Evolutionary conservation across 2,797 vertebrate species (phyloP).

Genomic region (Tympanoctomys barrerae): DNA sequence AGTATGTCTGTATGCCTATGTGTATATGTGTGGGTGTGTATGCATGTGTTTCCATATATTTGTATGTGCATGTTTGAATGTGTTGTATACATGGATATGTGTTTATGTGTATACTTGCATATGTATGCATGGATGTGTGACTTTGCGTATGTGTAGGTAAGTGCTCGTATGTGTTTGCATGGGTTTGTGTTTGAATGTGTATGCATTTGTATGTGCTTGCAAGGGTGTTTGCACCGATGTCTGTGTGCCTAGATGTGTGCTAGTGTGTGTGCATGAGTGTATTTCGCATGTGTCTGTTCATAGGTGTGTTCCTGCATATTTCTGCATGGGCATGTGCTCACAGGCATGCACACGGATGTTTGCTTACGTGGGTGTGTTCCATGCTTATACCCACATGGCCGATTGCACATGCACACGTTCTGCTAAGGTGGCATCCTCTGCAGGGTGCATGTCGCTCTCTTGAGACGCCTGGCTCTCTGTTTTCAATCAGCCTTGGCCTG

Average conservation of each 20-base stretch:
- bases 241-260: background rate
- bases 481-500: slow-evolving; percentile 86
- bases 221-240: background rate
- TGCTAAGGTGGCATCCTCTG: slow-evolving; percentile 72
- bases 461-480: slow-evolving; percentile 85
- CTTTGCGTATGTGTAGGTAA: background rate
- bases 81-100: background rate
- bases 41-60: background rate
- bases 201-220: background rate
- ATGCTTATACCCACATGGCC: background rate
- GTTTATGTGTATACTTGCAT: background rate
- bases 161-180: background rate
- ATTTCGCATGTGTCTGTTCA: background rate
- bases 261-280: background rate
- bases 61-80: background rate
- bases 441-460: slow-evolving; percentile 79
- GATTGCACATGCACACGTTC: background rate
- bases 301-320: background rate
- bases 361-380: background rate
- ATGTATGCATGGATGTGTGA: background rate
- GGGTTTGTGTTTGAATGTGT: background rate
- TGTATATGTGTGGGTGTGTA: background rate
- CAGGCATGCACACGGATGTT: background rate
- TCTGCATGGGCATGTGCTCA: background rate
- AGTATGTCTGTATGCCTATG: background rate